A percentile compares a stretch with the other conserved stretches of the same genome.
Evolutionary conservation across 1,140 invertebrate species (phyloP).

Genomic region (Drosophila virilis): DNA sequence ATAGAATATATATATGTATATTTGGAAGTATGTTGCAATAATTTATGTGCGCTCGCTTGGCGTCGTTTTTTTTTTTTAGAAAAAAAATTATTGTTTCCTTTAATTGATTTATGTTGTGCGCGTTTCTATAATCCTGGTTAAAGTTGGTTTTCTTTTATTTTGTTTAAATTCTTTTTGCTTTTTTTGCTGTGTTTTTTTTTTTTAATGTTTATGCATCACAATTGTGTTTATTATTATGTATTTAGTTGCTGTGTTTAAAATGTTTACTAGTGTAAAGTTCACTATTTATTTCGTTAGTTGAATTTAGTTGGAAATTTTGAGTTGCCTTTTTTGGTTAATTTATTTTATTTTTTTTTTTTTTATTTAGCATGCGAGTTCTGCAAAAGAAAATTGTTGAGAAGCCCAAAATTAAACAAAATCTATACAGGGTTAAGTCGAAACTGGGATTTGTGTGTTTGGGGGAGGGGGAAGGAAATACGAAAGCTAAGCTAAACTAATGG

Average conservation of each 20-base stretch:
- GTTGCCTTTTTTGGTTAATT: constrained; percentile 68
- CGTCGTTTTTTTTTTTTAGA: constrained; percentile 14
- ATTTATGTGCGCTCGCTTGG: constrained; percentile 41
- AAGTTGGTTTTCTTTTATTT: constrained; percentile 11
- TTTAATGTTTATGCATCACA: constrained; percentile 67
- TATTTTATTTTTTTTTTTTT: constrained; percentile 23
- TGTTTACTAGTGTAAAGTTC: constrained; percentile 54
- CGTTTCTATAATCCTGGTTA: constrained; percentile 21
- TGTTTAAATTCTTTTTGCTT: constrained; percentile 44
- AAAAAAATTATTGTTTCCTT: constrained; percentile 77
- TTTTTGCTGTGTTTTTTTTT: constrained; percentile 17
- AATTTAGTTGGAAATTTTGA: constrained; percentile 70
- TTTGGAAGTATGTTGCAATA: constrained; percentile 32
- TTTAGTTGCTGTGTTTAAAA: constrained; percentile 46
- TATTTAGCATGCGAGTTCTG: constrained; percentile 80
- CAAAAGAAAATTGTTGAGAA: constrained; percentile 80
- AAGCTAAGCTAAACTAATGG: constrained; percentile 11
- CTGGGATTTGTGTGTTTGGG: constrained; percentile 1
- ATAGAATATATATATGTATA: constrained; percentile 10
- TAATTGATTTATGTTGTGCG: constrained; percentile 68
- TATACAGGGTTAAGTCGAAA: constrained; percentile 45
- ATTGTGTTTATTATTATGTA: constrained; percentile 54
- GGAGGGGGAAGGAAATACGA: background rate
- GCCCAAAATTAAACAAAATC: constrained; percentile 79
- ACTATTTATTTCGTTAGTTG: constrained; percentile 59